phyloP scores from a whole-genome alignment of 2,888 invertebrate genomes.

The Atethmia centrago region DNA sequence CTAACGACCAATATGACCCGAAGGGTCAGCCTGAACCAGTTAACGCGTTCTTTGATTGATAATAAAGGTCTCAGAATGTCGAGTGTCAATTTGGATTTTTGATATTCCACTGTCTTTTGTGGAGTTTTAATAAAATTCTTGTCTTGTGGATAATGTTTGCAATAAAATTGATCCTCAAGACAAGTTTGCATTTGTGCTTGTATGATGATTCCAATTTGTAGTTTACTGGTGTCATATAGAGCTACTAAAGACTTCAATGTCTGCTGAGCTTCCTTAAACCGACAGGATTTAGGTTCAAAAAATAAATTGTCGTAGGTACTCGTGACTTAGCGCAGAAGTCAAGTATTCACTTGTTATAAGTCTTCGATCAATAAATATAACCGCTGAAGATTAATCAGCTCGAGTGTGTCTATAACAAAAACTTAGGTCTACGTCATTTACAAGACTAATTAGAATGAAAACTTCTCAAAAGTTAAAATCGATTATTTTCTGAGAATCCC shows the following conservation, averaged over 20 bases:
- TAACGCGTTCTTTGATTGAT: conserved; percentile 43
- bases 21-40: conserved; percentile 42
- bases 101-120: conserved; percentile 12
- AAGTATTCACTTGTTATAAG: background rate
- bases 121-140: background rate
- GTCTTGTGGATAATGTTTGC: background rate
- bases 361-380: background rate
- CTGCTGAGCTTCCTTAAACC: background rate
- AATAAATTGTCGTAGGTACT: background rate
- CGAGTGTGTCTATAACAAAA: background rate
- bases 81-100: conserved; percentile 42
- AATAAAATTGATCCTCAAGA: too few relatives aligned
- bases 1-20: conserved; percentile 52
- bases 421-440: background rate
- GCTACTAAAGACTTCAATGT: background rate
- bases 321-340: background rate
- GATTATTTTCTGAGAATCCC: conserved; percentile 9
- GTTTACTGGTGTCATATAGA: background rate
- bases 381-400: background rate
- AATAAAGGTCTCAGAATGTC: conserved; percentile 33
- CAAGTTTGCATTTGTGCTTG: too few relatives aligned
- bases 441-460: background rate
- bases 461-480: background rate
- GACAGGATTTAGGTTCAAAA: background rate
- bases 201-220: background rate